Conservation (phyloP, 2,113 vertebrate species). For the Origma solitaria region DNA sequence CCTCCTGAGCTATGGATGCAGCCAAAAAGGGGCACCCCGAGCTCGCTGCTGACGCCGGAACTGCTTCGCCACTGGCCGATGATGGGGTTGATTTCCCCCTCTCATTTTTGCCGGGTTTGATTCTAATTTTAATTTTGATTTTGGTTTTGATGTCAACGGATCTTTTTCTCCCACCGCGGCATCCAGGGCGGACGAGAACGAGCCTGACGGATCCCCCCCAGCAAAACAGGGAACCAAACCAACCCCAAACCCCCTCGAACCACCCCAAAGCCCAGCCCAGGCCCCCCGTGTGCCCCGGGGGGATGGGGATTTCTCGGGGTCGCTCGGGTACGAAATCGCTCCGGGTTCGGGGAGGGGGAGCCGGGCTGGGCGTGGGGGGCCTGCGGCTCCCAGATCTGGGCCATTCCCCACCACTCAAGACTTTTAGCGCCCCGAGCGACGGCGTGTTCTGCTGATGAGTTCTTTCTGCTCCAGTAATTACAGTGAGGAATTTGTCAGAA, state of each 20-base stretch:
- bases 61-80: neutral
- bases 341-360: neutral
- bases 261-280: neutral
- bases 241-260: rapidly evolving
- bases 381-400: slow-evolving; percentile 40
- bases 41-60: neutral
- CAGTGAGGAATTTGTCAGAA: slow-evolving; percentile 63
- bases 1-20: neutral
- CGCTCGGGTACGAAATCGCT: neutral
- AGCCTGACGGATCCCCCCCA: rapidly evolving
- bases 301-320: rapidly evolving
- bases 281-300: rapidly evolving
- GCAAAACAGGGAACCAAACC: neutral
- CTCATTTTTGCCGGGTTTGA: neutral
- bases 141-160: neutral
- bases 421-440: slow-evolving; percentile 39
- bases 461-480: slow-evolving; percentile 68
- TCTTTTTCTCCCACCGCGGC: rapidly evolving
- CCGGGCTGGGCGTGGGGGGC: neutral
- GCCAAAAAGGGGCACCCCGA: rapidly evolving
- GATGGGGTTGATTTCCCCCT: neutral
- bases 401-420: slow-evolving; percentile 55
- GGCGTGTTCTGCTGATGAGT: slow-evolving; percentile 53
- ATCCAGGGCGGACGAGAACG: rapidly evolving
- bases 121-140: neutral